These are phyloP conservation scores for Stenolophus ochropezus DNA, from an alignment of 2,888 invertebrate species.

Conservation along the genomic window DNA sequence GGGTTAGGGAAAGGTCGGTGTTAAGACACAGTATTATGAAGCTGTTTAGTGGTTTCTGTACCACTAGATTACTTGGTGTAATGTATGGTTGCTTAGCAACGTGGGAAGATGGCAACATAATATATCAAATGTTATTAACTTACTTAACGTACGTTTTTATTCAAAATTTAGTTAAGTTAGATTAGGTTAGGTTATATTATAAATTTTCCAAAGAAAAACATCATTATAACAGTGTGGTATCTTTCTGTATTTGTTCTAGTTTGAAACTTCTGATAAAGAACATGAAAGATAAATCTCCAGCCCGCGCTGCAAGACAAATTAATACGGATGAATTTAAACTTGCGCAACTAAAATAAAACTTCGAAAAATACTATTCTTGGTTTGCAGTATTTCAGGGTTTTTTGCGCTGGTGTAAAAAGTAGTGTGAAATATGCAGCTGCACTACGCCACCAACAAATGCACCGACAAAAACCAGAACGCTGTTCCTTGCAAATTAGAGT, in stretches of 20 bases:
- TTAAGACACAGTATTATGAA: neutral
- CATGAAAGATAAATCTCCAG: conserved; percentile 2
- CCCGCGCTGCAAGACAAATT: neutral
- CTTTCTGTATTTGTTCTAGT: neutral
- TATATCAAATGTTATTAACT: neutral
- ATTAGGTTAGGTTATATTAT: too few relatives aligned
- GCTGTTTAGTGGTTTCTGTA: conserved; percentile 41
- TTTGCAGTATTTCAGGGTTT: neutral
- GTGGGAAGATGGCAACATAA: neutral
- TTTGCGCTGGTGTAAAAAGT: conserved; percentile 11
- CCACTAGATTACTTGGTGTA: conserved; percentile 23
- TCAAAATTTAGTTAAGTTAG: too few relatives aligned
- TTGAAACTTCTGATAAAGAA: neutral
- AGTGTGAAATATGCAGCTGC: conserved; percentile 21
- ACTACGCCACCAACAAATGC: neutral
- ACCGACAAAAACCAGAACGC: conserved; percentile 2
- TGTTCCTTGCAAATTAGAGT: neutral
- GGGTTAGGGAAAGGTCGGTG: conserved; percentile 9
- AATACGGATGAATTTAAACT: conserved; percentile 14
- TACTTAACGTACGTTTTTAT: neutral
- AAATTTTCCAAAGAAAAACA: too few relatives aligned
- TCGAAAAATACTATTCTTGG: conserved; percentile 6
- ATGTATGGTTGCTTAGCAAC: neutral
- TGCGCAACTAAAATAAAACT: conserved; percentile 4
- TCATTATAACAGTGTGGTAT: too few relatives aligned